Evolutionary conservation across 2,888 invertebrate genomes (phyloP).

Genomic region (Cephonodes hylas): DNA sequence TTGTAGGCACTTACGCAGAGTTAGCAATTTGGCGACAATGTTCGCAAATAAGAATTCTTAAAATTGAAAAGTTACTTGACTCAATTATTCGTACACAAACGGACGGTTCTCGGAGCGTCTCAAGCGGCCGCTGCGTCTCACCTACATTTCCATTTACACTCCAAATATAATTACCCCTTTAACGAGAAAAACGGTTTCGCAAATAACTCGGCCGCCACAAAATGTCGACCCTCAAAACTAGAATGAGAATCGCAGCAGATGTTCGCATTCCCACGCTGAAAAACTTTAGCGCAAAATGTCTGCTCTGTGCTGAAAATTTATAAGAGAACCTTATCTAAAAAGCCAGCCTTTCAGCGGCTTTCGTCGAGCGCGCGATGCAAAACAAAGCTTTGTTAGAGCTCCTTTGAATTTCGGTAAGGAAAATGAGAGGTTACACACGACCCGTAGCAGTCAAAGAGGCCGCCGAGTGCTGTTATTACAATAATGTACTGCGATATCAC

Average conservation of each 20-base stretch:
- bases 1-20: background rate
- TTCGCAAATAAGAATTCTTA: background rate
- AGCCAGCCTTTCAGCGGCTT: conserved; percentile 75
- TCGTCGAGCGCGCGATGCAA: conserved; percentile 72
- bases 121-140: background rate
- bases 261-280: conserved; percentile 67
- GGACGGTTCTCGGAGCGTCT: background rate
- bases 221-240: conserved; percentile 58
- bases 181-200: conserved; percentile 52
- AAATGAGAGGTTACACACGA: conserved; percentile 78
- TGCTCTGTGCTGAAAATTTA: conserved; percentile 70
- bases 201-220: conserved; percentile 49
- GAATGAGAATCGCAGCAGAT: conserved; percentile 64
- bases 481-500: conserved; percentile 73
- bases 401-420: conserved; percentile 80
- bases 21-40: background rate
- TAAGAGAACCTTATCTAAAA: conserved; percentile 78
- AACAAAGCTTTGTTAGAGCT: conserved; percentile 78
- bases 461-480: conserved; percentile 73
- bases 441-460: conserved; percentile 69
- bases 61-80: background rate
- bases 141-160: conserved; percentile 46
- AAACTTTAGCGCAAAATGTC: conserved; percentile 67
- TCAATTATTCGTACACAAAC: background rate
- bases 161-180: conserved; percentile 48